Conservation (phyloP, 53 echinoderm and acorn worm genomes). For the Echinarachnius parma region DNA sequence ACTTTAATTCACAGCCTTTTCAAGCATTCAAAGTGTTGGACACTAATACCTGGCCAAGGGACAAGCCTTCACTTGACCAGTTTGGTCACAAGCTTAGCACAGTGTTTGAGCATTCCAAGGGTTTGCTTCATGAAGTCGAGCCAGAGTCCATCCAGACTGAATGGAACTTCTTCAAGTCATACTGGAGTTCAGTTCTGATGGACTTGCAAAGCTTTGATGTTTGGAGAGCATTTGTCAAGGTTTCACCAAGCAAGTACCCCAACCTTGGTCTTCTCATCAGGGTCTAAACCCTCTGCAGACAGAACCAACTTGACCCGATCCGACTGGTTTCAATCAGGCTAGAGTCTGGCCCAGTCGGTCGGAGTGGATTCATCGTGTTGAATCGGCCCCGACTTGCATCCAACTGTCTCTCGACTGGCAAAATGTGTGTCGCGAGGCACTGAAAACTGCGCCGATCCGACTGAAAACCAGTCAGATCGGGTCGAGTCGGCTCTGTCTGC, state of each 20-base stretch:
- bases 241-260: slow-evolving; percentile 9
- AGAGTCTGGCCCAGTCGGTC: too few species aligned
- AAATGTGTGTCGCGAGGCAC: too few species aligned
- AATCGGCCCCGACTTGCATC: too few species aligned
- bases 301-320: too few species aligned
- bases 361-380: too few species aligned
- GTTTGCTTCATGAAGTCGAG: slow-evolving; percentile 25
- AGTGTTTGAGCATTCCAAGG: slow-evolving; percentile 26
- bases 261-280: slow-evolving; percentile 35
- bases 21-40: slow-evolving; percentile 30
- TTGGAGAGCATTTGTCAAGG: slow-evolving; percentile 15
- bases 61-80: slow-evolving; percentile 17
- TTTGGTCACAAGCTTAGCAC: slow-evolving; percentile 34
- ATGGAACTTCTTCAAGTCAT: slow-evolving; percentile 33
- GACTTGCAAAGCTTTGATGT: slow-evolving; percentile 16
- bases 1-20: slow-evolving; percentile 25
- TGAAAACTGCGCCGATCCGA: too few species aligned
- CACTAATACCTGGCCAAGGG: slow-evolving; percentile 36
- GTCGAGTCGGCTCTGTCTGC: too few species aligned
- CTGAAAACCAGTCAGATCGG: too few species aligned
- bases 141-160: slow-evolving; percentile 22
- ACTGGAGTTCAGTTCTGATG: slow-evolving; percentile 28
- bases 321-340: too few species aligned
- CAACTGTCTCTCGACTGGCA: too few species aligned
- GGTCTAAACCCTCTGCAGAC: too few species aligned